Percentiles rank a stretch among this genome's conserved stretches.
phyloP scores from a whole-genome alignment of 2,113 vertebrate genomes.

The Quiscalus mexicanus region DNA sequence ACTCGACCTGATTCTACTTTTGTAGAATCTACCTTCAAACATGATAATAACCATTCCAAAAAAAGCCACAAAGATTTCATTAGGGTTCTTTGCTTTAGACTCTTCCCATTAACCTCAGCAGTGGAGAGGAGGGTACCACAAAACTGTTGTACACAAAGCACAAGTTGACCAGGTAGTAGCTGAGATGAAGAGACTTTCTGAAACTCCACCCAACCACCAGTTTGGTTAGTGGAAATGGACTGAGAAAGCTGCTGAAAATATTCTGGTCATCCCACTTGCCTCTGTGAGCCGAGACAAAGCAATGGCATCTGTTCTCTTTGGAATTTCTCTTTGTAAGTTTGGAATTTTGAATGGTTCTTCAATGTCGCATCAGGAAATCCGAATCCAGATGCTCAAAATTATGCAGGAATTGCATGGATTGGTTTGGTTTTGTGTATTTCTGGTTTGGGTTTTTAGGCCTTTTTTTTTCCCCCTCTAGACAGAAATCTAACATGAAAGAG shows the following conservation, averaged over 20 bases:
- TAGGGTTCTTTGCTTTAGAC: not conserved
- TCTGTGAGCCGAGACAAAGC: not conserved
- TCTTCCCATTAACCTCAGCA: not conserved
- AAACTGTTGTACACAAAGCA: not conserved
- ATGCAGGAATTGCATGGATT: too few species aligned
- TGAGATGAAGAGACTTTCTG: not conserved
- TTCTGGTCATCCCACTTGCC: not conserved
- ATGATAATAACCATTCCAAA: not conserved
- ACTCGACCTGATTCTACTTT: not conserved
- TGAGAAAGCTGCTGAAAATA: not conserved
- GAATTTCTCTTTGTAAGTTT: not conserved
- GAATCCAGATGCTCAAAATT: not conserved
- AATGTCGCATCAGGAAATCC: not conserved
- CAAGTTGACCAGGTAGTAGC: not conserved
- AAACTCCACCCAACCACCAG: not conserved
- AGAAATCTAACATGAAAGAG: not conserved
- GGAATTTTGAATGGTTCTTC: not conserved
- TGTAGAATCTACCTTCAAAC: not conserved
- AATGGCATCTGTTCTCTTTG: not conserved
- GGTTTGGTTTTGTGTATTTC: not conserved
- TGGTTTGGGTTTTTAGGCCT: not conserved
- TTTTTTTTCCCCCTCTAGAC: fast-evolving
- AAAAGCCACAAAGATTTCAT: not conserved
- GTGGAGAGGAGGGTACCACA: not conserved
- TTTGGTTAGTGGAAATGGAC: not conserved